Evolutionary conservation across 2,888 invertebrate species (phyloP), one percentile per base, ranked within the genome.

Genomic region (Orthosia incerta): DNA sequence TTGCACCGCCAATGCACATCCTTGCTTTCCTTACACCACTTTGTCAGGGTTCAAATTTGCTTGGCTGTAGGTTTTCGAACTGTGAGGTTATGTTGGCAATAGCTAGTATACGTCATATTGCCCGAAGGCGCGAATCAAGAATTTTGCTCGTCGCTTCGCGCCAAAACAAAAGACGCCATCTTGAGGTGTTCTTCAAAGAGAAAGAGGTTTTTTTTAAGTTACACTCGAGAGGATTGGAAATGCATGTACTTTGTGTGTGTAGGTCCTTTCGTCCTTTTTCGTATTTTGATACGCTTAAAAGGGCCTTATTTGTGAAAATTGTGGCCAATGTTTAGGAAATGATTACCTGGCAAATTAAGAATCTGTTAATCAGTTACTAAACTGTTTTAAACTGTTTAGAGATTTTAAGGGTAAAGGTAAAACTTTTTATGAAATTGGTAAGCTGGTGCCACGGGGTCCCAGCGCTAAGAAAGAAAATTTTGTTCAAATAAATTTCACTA

Each of bases 121-220:
- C 91, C 89, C 62, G 85, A 84, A 91, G 91, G 90, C 89, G 88
- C 75, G 89, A 92, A 91, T 91, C 91, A 92, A 89, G 90, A 86
- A 90, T 89, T 91, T 87, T 84, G 85, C 87, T 83, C 86, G 87
- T 82, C 89, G 86, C 87, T 89, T 91, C 83, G 85, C 89, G 89
- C 87, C 87, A 90, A 92, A 92, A 91, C 89, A 92, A 91, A 88
- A 87, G 84, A 48, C 87, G 83, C 82, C 87, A 87, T 89, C 85
- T 89, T 88, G 85, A 61, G 68, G 79, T 64, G 76, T 73, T 86
- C 65, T 80, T 84, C 79, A 85, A 76, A 85, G 85, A 67, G 78
- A 80, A 76, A 71, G 66, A 68, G 67, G 60, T 55, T 66, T 74
- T 84, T 84, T 80, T 74, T 70, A 75, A 79, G 80, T 82, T 77